Percentiles rank a stretch among this genome's conserved stretches.
phyloP scores from a whole-genome alignment of 2,888 invertebrate species.

The Rhagophthalmus giganteus region DNA sequence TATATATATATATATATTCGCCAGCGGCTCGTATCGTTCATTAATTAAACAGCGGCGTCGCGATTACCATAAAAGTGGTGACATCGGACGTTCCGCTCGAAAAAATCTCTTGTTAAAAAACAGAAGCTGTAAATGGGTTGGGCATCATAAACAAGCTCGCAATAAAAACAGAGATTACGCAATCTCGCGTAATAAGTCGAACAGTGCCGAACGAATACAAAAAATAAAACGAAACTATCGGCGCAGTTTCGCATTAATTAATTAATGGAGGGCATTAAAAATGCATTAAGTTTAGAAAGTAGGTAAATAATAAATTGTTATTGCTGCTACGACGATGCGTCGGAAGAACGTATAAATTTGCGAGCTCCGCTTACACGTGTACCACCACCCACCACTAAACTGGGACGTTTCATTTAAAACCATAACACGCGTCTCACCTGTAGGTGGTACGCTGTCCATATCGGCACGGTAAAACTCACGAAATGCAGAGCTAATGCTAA shows the following conservation, averaged over 20 bases:
- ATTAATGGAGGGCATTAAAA: not conserved
- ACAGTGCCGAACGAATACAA: not conserved
- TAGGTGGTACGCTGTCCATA: constrained; percentile 12
- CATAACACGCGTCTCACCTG: constrained; percentile 26
- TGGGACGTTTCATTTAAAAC: constrained; percentile 22
- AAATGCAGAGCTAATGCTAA: no score
- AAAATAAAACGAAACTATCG: constrained; percentile 8
- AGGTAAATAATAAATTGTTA: not conserved
- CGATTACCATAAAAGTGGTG: no score
- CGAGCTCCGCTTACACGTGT: no score
- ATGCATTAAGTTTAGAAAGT: not conserved
- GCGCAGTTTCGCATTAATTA: not conserved
- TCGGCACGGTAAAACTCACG: not conserved
- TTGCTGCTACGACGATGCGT: no score
- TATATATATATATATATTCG: no score
- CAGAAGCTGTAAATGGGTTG: not conserved
- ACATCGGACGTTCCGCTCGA: no score
- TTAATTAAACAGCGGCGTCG: no score
- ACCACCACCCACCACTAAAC: no score
- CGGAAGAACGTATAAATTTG: no score
- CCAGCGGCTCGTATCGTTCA: no score
- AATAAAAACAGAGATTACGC: constrained; percentile 10
- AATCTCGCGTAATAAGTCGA: constrained; percentile 4
- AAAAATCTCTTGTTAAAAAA: not conserved
- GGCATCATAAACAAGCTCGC: not conserved